Evolutionary conservation across 1,140 invertebrate genomes (phyloP).

Genomic region (Cydia strobilella): DNA sequence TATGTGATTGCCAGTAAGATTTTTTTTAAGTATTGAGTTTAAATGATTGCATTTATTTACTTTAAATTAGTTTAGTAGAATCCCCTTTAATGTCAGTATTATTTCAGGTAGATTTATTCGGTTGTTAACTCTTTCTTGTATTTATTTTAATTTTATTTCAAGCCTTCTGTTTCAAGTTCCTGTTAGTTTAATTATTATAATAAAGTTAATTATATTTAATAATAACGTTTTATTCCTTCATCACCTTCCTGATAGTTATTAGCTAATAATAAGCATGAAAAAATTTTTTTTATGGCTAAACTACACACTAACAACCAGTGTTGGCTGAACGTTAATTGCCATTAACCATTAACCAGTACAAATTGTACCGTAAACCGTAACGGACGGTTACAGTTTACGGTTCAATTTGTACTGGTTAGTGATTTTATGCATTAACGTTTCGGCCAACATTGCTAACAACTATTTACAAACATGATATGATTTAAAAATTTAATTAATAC

Average conservation of each 20-base stretch:
- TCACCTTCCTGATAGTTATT: not conserved
- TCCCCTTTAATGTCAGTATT: constrained; percentile 25
- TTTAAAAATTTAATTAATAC: no score
- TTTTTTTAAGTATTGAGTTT: constrained; percentile 6
- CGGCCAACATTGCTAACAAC: no score
- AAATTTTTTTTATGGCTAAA: no score
- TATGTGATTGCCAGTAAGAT: constrained; percentile 24
- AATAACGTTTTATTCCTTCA: not conserved
- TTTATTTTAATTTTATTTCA: constrained; percentile 5
- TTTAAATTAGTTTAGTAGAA: constrained; percentile 4
- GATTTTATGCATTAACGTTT: no score
- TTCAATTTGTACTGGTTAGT: no score
- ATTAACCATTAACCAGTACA: no score
- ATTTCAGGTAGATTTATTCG: not conserved
- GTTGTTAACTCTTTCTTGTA: not conserved
- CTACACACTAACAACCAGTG: no score
- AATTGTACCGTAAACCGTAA: no score
- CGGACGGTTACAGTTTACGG: no score
- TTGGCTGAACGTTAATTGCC: no score
- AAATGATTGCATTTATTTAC: constrained; percentile 25
- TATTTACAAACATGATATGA: no score
- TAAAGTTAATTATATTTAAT: constrained; percentile 33
- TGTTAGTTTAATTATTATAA: constrained; percentile 38
- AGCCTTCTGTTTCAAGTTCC: constrained; percentile 41
- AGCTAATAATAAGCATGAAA: no score